phyloP scores from a whole-genome alignment of 1,140 invertebrate genomes.

The Papilio polyxenes region DNA sequence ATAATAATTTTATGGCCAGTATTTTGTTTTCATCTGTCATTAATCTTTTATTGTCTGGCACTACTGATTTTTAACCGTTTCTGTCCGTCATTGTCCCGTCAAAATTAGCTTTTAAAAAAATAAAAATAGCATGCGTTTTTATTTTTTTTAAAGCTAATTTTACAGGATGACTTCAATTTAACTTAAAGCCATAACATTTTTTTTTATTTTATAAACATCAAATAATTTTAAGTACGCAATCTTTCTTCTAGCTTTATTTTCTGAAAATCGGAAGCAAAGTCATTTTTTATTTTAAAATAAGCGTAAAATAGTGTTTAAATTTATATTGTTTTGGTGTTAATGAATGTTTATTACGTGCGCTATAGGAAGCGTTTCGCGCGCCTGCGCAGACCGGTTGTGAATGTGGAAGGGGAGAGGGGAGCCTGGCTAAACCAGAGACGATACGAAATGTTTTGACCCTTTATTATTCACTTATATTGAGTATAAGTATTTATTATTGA shows the following conservation, averaged over 20 bases:
- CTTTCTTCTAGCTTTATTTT: background rate
- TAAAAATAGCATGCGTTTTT: conserved; percentile 60
- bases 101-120: no score
- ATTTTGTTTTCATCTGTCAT: conserved; percentile 62
- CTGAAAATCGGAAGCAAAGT: background rate
- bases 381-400: conserved; percentile 69
- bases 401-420: conserved; percentile 49
- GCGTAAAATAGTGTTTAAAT: background rate
- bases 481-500: conserved; percentile 4
- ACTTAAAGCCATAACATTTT: no score
- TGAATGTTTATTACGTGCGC: conserved; percentile 51
- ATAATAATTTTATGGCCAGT: conserved; percentile 67
- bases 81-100: conserved; percentile 56
- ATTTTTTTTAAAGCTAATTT: background rate
- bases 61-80: conserved; percentile 64
- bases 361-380: conserved; percentile 68
- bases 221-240: background rate
- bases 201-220: background rate
- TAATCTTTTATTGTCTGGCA: conserved; percentile 64
- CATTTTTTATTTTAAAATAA: background rate
- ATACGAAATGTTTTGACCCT: conserved; percentile 45
- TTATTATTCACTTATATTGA: conserved; percentile 30
- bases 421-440: conserved; percentile 50
- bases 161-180: no score
- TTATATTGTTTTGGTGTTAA: conserved; percentile 36